Conservation (phyloP, 2,113 vertebrate species). For the Dicaeum eximium region DNA sequence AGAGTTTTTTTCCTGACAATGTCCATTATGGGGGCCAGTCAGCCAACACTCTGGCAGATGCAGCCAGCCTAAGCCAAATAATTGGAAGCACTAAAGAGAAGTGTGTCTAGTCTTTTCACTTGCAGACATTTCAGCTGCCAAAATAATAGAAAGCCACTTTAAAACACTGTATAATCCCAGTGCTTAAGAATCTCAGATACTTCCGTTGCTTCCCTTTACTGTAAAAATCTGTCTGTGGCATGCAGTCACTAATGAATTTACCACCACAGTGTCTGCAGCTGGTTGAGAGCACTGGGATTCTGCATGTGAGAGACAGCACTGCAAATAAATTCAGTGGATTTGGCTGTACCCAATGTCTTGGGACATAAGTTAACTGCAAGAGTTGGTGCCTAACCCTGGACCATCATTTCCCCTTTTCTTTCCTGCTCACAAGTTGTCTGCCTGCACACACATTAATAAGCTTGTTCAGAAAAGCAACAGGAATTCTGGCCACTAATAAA, state of each 20-base stretch:
- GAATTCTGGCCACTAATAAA: not conserved
- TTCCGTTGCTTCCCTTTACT: not conserved
- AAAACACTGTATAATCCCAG: slow-evolving; percentile 13
- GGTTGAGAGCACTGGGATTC: not conserved
- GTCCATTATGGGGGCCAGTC: not conserved
- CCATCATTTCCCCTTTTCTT: not conserved
- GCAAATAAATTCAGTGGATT: not conserved
- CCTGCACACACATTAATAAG: not conserved
- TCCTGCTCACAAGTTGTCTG: not conserved
- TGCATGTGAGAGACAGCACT: not conserved
- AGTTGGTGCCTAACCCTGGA: not conserved
- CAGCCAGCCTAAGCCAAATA: slow-evolving; percentile 16
- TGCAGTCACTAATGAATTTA: slow-evolving; percentile 2
- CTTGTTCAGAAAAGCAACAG: not conserved
- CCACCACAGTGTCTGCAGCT: not conserved
- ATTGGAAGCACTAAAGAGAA: slow-evolving; percentile 22
- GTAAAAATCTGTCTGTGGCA: not conserved
- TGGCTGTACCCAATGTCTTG: not conserved
- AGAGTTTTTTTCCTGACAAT: not conserved
- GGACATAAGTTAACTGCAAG: not conserved
- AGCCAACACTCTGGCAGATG: not conserved
- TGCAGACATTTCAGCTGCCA: slow-evolving; percentile 16
- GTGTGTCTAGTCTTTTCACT: slow-evolving; percentile 17
- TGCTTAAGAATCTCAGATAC: slow-evolving; percentile 3
- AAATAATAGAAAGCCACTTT: slow-evolving; percentile 37